Evolutionary conservation across 2,888 invertebrate species (phyloP).

Genomic region (Muscina levida): DNA sequence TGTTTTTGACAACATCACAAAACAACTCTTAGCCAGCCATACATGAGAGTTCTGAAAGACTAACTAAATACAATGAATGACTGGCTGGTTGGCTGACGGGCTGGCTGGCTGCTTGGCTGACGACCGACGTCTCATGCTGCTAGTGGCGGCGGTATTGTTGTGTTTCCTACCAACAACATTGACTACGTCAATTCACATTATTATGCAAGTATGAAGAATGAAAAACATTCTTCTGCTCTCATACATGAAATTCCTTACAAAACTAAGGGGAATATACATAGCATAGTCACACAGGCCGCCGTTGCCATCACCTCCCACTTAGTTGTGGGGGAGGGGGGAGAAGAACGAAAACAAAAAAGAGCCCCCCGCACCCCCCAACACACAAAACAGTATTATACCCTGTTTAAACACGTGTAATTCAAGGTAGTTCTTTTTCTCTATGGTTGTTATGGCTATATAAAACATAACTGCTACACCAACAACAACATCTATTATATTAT

Average conservation of each 20-base stretch:
- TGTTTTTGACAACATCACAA: constrained; percentile 62
- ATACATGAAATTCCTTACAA: constrained; percentile 44
- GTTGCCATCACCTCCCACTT: constrained; percentile 54
- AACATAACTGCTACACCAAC: constrained; percentile 10
- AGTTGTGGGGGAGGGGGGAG: constrained; percentile 40
- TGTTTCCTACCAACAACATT: constrained; percentile 4
- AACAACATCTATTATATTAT: constrained; percentile 18
- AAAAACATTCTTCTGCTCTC: constrained; percentile 29
- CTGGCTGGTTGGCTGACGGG: no score
- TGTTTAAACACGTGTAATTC: constrained; percentile 57
- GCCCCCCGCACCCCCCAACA: no score
- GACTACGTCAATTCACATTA: constrained; percentile 45
- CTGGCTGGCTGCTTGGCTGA: no score
- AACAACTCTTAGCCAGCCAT: constrained; percentile 26
- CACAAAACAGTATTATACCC: neutral
- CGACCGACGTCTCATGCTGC: constrained; percentile 44
- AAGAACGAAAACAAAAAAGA: constrained; percentile 6
- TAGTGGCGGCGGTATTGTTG: neutral
- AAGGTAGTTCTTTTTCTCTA: constrained; percentile 30
- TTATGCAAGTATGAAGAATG: constrained; percentile 40
- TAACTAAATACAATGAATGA: constrained; percentile 18
- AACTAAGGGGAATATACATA: constrained; percentile 6
- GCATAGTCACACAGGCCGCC: neutral
- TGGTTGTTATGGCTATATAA: constrained; percentile 12
- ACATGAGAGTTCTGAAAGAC: neutral